Percentiles rank a stretch among this genome's conserved stretches.
Evolutionary conservation across 2,888 invertebrate genomes (phyloP).

Genomic region (Synanthedon myopaeformis): DNA sequence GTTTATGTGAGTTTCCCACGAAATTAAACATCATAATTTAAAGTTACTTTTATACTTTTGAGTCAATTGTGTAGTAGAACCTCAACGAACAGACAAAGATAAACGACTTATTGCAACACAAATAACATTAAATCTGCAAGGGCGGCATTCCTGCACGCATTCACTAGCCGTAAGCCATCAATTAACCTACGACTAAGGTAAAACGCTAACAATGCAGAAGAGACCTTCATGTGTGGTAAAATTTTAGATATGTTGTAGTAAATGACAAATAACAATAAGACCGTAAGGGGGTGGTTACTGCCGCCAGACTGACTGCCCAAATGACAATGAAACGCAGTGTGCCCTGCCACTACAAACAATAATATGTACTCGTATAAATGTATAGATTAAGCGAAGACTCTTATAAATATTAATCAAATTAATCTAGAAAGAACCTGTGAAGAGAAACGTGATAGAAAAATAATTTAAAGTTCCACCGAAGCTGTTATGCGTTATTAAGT

Average conservation of each 20-base stretch:
- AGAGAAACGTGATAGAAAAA: background rate
- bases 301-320: too few species aligned
- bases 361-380: too few species aligned
- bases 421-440: too few species aligned
- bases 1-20: too few species aligned
- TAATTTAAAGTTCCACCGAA: slow-evolving; percentile 17
- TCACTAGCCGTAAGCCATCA: slow-evolving; percentile 39
- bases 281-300: too few species aligned
- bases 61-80: background rate
- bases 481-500: slow-evolving; percentile 38
- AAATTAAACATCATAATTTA: too few species aligned
- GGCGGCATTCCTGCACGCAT: slow-evolving; percentile 57
- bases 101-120: slow-evolving; percentile 28
- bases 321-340: too few species aligned
- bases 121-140: slow-evolving; percentile 46
- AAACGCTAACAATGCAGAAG: slow-evolving; percentile 16
- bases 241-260: too few species aligned
- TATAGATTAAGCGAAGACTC: slow-evolving; percentile 7
- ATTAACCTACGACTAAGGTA: slow-evolving; percentile 28
- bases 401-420: too few species aligned
- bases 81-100: background rate
- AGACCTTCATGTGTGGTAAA: slow-evolving; percentile 18
- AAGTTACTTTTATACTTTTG: too few species aligned
- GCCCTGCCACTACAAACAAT: too few species aligned
- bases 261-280: too few species aligned